Conservation (phyloP, 2,113 vertebrate genomes). For the Helogale parvula region DNA sequence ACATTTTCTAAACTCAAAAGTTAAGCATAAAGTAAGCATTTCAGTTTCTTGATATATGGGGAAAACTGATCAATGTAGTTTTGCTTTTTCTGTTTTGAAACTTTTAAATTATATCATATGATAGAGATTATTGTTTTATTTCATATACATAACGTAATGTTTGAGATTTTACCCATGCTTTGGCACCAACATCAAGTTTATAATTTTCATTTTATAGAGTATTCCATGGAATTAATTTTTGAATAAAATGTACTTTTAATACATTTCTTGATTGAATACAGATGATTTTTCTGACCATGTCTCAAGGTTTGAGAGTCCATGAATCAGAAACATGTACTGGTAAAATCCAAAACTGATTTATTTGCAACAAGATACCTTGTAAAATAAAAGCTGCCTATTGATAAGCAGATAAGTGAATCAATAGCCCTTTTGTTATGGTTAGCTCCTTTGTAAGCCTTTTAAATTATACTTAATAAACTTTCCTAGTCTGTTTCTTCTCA, state of each 20-base stretch:
- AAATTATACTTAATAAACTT: not conserved
- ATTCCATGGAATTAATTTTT: not conserved
- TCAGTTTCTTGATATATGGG: not conserved
- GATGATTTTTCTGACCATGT: not conserved
- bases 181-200: not conserved
- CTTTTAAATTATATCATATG: not conserved
- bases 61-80: not conserved
- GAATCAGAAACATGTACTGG: not conserved
- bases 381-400: not conserved
- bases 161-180: not conserved
- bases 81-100: not conserved
- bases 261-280: not conserved
- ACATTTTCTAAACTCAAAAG: not conserved
- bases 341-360: not conserved
- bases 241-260: not conserved
- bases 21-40: not conserved
- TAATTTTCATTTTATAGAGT: not conserved
- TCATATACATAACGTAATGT: not conserved
- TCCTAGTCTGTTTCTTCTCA: not conserved
- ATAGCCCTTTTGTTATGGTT: not conserved
- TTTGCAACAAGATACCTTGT: not conserved
- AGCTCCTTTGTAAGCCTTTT: not conserved
- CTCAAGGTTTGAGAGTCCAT: not conserved
- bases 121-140: not conserved
- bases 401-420: not conserved